A percentile compares a stretch with the other conserved stretches of the same genome.
These are phyloP conservation scores for Aproaerema taeniolella DNA, from an alignment of 2,888 invertebrate species.

Conservation along the genomic window DNA sequence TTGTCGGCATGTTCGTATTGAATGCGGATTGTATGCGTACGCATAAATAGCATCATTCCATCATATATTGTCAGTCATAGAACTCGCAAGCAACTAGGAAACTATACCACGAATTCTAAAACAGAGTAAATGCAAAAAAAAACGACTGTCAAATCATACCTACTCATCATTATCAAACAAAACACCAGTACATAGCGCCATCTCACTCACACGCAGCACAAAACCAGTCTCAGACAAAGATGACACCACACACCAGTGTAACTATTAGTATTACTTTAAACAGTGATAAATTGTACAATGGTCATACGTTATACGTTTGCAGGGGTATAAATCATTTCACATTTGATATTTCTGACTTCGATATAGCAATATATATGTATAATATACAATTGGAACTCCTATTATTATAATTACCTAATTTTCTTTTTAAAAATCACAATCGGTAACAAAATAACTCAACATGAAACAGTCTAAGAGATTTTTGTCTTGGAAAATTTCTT, in stretches of 20 bases:
- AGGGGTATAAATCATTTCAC: slow-evolving; percentile 8
- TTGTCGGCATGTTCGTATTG: no score
- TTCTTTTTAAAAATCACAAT: slow-evolving; percentile 66
- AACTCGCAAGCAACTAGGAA: no score
- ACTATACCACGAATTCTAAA: no score
- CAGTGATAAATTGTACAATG: slow-evolving; percentile 11
- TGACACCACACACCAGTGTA: slow-evolving; percentile 1
- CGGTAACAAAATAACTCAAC: slow-evolving; percentile 66
- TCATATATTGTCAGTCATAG: no score
- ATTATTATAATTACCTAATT: slow-evolving; percentile 74
- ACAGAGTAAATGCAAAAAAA: no score
- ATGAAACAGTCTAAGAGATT: slow-evolving; percentile 55
- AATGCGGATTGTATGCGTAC: no score
- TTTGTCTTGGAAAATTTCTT: slow-evolving; percentile 20
- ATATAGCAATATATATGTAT: slow-evolving; percentile 15
- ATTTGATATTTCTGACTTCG: slow-evolving; percentile 11
- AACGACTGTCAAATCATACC: not conserved
- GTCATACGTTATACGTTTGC: slow-evolving; percentile 13
- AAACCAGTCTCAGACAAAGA: not conserved
- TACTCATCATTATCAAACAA: not conserved
- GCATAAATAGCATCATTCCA: no score
- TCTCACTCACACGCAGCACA: not conserved
- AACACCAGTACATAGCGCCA: not conserved
- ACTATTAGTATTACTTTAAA: not conserved
- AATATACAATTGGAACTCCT: slow-evolving; percentile 78